Conservation (phyloP, 2,113 vertebrate genomes). For the rabbit (Oryctolagus cuniculus) region DNA sequence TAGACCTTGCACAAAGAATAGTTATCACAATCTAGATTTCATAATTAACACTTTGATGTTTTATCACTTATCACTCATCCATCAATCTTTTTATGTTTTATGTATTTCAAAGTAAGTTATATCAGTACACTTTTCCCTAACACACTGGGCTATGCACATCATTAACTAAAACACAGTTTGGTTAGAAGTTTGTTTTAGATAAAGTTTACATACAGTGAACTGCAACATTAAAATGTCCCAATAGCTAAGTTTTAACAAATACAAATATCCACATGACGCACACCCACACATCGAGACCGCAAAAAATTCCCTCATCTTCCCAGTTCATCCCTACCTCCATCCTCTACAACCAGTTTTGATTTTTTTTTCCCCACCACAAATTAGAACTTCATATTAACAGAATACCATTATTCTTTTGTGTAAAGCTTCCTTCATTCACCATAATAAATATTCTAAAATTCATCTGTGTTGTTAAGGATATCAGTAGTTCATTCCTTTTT, state of each 20-base stretch:
- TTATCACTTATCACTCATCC: not conserved
- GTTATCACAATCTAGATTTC: not conserved
- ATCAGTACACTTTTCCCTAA: no score
- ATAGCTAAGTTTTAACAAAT: not conserved
- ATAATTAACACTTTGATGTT: not conserved
- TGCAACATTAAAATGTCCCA: not conserved
- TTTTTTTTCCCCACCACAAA: not conserved
- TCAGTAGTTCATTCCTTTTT: no score
- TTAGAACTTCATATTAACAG: not conserved
- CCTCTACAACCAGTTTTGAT: not conserved
- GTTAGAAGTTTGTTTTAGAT: not conserved
- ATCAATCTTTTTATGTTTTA: not conserved
- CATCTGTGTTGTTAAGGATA: not conserved
- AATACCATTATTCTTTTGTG: not conserved
- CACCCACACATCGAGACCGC: not conserved
- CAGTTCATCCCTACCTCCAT: not conserved
- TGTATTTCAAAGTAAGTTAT: no score
- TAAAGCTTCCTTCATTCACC: not conserved
- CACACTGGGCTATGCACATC: not conserved
- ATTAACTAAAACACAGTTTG: slow-evolving; percentile 32
- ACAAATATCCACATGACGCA: not conserved
- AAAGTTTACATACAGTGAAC: not conserved
- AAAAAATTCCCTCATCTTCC: not conserved
- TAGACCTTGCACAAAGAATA: not conserved
- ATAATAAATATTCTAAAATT: not conserved